Evolutionary conservation across 2,888 invertebrate genomes (phyloP).

Genomic region (Drosophila subquinaria): DNA sequence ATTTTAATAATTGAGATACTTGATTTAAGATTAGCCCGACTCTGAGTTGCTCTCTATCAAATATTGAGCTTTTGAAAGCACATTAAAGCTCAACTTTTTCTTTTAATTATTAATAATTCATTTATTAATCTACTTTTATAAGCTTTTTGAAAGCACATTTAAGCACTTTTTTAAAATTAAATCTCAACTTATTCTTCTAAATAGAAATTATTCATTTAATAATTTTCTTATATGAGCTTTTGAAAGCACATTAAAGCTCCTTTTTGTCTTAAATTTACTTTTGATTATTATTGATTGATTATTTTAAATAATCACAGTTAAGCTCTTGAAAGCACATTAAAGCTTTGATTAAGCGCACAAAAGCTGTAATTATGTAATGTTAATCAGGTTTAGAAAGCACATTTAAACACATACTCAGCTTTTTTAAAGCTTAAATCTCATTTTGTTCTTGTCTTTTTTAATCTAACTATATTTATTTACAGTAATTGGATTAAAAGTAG

Average conservation of each 20-base stretch:
- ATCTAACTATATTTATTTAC: neutral
- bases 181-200: neutral
- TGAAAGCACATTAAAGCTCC: conserved; percentile 2
- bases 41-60: neutral
- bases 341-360: neutral
- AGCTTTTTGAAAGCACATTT: neutral
- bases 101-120: neutral
- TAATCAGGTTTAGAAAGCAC: neutral
- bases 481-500: too few species aligned
- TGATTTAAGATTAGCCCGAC: neutral
- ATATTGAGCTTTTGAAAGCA: neutral
- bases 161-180: neutral
- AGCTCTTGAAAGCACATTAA: neutral
- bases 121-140: too few species aligned
- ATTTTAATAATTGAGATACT: conserved; percentile 13
- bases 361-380: too few species aligned
- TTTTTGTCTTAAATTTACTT: neutral
- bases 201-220: too few species aligned
- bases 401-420: neutral
- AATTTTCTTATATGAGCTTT: neutral
- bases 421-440: neutral
- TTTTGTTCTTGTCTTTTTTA: neutral
- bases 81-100: neutral
- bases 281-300: too few species aligned
- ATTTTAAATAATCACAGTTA: too few species aligned